Conservation (phyloP, 2,113 vertebrate genomes). For the Psittacara wagleri region DNA sequence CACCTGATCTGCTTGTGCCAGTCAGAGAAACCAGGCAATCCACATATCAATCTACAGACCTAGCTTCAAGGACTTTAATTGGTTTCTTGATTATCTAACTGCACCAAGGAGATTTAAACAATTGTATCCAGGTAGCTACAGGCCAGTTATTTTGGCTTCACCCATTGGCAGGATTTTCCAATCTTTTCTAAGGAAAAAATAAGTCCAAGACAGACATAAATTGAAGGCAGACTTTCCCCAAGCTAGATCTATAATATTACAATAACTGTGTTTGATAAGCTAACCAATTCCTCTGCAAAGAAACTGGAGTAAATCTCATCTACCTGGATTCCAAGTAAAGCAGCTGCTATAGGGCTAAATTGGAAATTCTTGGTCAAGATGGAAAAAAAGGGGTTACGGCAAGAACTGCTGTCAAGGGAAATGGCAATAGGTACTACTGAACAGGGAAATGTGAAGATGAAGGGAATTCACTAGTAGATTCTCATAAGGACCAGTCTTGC, state of each 20-base stretch:
- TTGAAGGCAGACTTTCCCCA: background rate
- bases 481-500: background rate
- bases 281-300: background rate
- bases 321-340: background rate
- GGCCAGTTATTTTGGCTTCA: background rate
- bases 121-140: background rate
- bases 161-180: background rate
- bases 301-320: background rate
- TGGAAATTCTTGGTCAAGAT: background rate
- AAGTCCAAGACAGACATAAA: background rate
- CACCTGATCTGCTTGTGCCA: background rate
- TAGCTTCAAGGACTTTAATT: background rate
- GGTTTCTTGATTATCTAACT: background rate
- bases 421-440: background rate
- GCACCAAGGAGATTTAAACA: background rate
- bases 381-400: background rate
- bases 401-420: background rate
- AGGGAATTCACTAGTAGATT: background rate
- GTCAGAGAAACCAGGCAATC: background rate
- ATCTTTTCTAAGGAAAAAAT: background rate
- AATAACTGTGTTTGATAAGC: background rate
- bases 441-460: background rate
- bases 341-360: background rate
- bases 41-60: background rate
- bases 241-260: background rate